A percentile compares a stretch with the other conserved stretches of the same genome.
These are phyloP conservation scores for Poeciliopsis infans DNA, from an alignment of 2,797 vertebrate genomes.

Conservation along the genomic window DNA sequence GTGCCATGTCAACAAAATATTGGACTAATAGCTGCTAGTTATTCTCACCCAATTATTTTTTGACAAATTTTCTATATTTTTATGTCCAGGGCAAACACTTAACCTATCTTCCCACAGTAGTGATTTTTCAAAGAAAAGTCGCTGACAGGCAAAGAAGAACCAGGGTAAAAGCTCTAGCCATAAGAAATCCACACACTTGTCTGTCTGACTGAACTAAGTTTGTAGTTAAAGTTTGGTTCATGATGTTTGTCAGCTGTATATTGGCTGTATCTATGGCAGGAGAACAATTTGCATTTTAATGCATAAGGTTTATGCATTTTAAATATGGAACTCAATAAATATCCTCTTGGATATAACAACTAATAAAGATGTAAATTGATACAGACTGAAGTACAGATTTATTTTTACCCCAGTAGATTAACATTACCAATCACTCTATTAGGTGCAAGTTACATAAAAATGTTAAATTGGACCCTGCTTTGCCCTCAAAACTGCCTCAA, in stretches of 20 bases:
- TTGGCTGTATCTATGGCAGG: not conserved
- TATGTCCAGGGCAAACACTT: not conserved
- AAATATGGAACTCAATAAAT: not conserved
- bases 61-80: slow-evolving; percentile 3
- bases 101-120: not conserved
- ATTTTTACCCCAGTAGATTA: not conserved
- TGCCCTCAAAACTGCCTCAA: not conserved
- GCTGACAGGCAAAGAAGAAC: not conserved
- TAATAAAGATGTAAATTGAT: not conserved
- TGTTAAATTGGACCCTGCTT: not conserved
- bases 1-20: not conserved
- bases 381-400: not conserved
- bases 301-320: not conserved
- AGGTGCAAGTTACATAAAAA: not conserved
- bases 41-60: not conserved
- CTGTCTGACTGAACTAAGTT: not conserved
- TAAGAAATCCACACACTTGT: not conserved
- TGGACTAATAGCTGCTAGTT: slow-evolving; percentile 6
- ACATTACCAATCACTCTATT: not conserved
- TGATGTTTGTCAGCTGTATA: not conserved
- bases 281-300: not conserved
- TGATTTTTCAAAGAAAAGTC: not conserved
- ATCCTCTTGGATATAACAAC: not conserved
- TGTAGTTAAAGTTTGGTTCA: not conserved
- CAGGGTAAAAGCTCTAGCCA: not conserved